A percentile compares a stretch with the other conserved stretches of the same genome.
Conservation (phyloP, 2,113 vertebrate genomes). For the Tetrax tetrax region DNA sequence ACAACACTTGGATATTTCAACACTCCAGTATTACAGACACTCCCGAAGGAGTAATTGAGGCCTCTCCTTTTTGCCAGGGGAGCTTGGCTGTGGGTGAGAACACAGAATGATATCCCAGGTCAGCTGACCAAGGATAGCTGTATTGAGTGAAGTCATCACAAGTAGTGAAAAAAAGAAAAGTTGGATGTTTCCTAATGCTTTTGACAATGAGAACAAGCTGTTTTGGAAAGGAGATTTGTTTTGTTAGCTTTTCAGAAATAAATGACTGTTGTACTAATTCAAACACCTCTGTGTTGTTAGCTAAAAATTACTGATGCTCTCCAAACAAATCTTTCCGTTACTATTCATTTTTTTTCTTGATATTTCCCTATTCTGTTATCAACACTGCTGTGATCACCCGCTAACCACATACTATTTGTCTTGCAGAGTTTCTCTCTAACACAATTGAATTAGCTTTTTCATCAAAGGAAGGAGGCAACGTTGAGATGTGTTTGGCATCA, state of each 20-base stretch:
- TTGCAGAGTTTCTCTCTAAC: background rate
- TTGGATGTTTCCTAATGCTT: background rate
- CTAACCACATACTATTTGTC: background rate
- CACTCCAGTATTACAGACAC: background rate
- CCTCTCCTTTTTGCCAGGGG: background rate
- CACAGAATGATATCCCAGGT: background rate
- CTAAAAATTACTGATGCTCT: background rate
- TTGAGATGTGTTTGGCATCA: background rate
- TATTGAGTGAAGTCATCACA: background rate
- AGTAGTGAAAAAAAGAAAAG: background rate
- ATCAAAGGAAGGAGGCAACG: background rate
- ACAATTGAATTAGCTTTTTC: background rate
- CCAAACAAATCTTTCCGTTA: background rate
- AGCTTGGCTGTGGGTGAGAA: background rate
- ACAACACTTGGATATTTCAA: background rate
- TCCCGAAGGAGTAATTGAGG: background rate
- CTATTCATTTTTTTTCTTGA: background rate
- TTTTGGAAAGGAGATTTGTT: background rate
- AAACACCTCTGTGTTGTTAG: background rate
- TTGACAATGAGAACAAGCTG: background rate
- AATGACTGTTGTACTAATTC: accelerated
- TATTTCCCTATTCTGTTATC: background rate
- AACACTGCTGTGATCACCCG: background rate
- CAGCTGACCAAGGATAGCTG: background rate
- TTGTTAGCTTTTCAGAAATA: background rate